A percentile compares a stretch with the other conserved stretches of the same genome.
Conservation (phyloP, 1,140 invertebrate genomes). For the Homarus americanus region DNA sequence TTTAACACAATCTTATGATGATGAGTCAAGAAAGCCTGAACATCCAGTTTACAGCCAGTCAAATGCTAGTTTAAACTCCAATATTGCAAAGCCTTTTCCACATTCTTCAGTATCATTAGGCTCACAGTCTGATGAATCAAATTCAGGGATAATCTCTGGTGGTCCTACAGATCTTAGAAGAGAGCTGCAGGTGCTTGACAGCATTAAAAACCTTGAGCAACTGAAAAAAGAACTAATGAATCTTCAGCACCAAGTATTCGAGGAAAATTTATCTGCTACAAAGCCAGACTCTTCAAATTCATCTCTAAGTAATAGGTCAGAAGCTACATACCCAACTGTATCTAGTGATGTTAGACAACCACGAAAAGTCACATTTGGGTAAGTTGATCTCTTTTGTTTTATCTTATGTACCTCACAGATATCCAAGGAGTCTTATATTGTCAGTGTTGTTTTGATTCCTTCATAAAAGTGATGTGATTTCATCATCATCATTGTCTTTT, state of each 20-base stretch:
- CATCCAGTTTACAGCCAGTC: neutral
- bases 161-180: neutral
- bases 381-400: neutral
- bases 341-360: neutral
- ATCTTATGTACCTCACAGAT: too few species aligned
- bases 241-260: neutral
- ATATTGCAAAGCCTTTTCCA: neutral
- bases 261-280: neutral
- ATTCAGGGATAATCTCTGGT: neutral
- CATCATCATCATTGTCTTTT: too few species aligned
- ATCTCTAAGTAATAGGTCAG: neutral
- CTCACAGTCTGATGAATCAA: neutral
- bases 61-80: neutral
- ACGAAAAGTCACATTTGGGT: neutral
- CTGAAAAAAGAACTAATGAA: neutral
- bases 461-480: too few species aligned
- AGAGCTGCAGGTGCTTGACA: neutral
- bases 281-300: neutral
- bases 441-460: too few species aligned
- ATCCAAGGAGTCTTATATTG: too few species aligned
- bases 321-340: neutral
- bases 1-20: neutral
- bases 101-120: neutral
- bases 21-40: neutral
- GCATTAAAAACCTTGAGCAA: neutral